Percentiles rank a stretch among this genome's conserved stretches.
phyloP scores from a whole-genome alignment of 2,888 invertebrate genomes.

The Lamellibrachia satsuma region DNA sequence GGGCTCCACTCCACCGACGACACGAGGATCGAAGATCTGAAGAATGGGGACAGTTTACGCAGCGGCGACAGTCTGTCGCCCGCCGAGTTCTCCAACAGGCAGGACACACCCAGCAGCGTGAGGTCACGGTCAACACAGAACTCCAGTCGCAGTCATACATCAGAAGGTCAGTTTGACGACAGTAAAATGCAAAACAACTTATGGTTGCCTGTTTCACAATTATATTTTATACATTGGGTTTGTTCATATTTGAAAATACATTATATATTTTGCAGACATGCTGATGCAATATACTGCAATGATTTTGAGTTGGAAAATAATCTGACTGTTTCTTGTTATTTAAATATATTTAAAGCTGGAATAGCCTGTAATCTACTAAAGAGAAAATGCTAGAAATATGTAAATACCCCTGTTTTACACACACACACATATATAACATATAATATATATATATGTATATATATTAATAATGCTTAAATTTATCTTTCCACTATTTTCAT shows the following conservation, averaged over 20 bases:
- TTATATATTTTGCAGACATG: too few species aligned
- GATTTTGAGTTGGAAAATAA: too few species aligned
- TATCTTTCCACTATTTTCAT: too few species aligned
- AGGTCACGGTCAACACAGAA: slow-evolving; percentile 41
- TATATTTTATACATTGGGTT: not conserved
- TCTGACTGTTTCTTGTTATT: too few species aligned
- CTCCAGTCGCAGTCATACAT: slow-evolving; percentile 40
- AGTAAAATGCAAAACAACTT: not conserved
- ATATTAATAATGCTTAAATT: too few species aligned
- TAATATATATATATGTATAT: too few species aligned
- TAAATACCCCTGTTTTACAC: too few species aligned
- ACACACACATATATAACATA: too few species aligned
- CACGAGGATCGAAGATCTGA: slow-evolving; percentile 36
- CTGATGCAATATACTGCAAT: too few species aligned
- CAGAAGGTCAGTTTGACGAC: slow-evolving; percentile 37
- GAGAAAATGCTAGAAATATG: too few species aligned
- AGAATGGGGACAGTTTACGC: slow-evolving; percentile 36
- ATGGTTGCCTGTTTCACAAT: not conserved
- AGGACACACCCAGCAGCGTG: slow-evolving; percentile 44
- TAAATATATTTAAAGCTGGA: too few species aligned
- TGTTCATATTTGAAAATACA: not conserved
- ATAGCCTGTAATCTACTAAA: too few species aligned
- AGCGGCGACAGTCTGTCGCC: slow-evolving; percentile 44
- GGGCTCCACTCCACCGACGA: not conserved
- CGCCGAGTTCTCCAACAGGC: slow-evolving; percentile 36